Evolutionary conservation across 2,888 invertebrate genomes (phyloP), one percentile per base, ranked within the genome.

Genomic region (Ferdinandea cuprea): DNA sequence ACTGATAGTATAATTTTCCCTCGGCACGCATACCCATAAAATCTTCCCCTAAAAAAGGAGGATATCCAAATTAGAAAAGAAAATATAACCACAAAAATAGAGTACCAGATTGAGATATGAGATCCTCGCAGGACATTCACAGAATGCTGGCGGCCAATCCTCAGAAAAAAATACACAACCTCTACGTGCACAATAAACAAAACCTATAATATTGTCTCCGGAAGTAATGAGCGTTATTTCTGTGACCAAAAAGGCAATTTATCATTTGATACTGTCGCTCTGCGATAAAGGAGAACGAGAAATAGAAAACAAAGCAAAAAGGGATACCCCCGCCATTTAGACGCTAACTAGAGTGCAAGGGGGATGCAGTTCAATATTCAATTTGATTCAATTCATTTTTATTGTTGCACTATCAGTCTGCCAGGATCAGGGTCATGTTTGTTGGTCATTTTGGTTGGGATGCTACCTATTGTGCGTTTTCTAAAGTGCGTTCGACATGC

Each of bases 181-280:
- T 13, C 21, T 28, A 11, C 37, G 30, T 25, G 32, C 40, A 44
- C 58, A 76, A 63, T 50, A 68, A 73, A 76, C 56, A 61, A 68
- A 79, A 80, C 73, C 79, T 74, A n/a, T n/a, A 80, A 61, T 80
- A 74, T 69, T 78, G 83, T 83, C 68, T n/a, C 83, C 83, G 83
- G 83, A 83, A 78, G 78, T 83, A 83, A 83, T 83, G 72, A 83
- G 83, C 77, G 42, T 78, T 68, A 61, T 56, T 76, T 59, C 54
- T 46, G 17, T 40, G 66, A 56, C 77, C 71, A 54, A 32, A 72
- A 61, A 63, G 61, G 77, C 83, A 56, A 83, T 83, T 78, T 83
- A 83, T 83, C 78, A 83, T 78, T 78, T 46, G 68, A 72, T 83
- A 46, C 63, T 35, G 69, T 40, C 28, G n/a, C 15, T n/a, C n/a